Evolutionary conservation across 1,140 invertebrate genomes (phyloP), one percentile per base, ranked within the genome.

Genomic region (Acromyrmex heyeri): DNA sequence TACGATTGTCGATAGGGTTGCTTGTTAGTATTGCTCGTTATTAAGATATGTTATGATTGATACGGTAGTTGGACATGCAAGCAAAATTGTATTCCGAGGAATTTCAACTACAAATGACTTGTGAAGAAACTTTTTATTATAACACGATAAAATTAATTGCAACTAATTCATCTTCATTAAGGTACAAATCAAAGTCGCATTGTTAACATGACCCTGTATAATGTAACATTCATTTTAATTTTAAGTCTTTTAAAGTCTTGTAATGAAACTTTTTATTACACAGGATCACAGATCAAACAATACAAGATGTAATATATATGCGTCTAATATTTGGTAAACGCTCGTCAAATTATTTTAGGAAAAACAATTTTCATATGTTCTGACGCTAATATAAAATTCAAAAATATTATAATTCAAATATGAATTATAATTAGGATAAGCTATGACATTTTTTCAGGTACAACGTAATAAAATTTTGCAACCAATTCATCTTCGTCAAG

Each of bases 11-110:
- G 48, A 69, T 57, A 69, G 48, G 14, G 18, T 55, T 38, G 48
- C 24, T 53, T 7, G 48, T 69, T 30, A 34, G 27, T n/a, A 7
- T n/a, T 57, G 30, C 14, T 69, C 48, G 14, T 79, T 44, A 44
- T 44, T 69, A 55, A 55, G 48, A 65, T 50, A 69, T 16, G 59
- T 65, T 78, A 38, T 38, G n/a, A 70, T 55, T 78, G 38, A 50
- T 14, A 14, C 18, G 44, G 21, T 27, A 24, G 1, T 6, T 76
- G 16, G 7, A 61, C 21, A 38, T 8, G 14, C 70, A 5, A 14
- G 14, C 16, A 12, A 50, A 64, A 48, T n/a, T 27, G 18, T 64
- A 18, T 18, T 78, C 0, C 24, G 59, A 50, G 16, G 0, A 6
- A 4, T 55, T 64, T 53, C 10, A 27, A n/a, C 5, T 73, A 3